These are phyloP conservation scores for Uropetala carovei DNA, from an alignment of 2,888 invertebrate genomes.

Conservation along the genomic window DNA sequence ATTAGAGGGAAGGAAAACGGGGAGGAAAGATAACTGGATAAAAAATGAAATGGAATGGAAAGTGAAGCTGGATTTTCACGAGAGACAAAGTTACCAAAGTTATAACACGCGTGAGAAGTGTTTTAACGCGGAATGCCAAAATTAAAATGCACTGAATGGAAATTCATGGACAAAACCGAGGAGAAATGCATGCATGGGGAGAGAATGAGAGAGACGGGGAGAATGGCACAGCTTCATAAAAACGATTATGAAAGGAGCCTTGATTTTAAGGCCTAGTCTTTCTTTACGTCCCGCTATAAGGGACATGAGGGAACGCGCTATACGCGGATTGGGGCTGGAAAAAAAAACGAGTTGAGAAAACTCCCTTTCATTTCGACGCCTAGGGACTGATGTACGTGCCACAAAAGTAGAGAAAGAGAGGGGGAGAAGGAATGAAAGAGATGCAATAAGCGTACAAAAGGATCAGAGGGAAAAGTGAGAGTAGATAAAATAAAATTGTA, in stretches of 20 bases:
- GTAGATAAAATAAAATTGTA: no score
- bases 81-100: not conserved
- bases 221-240: not conserved
- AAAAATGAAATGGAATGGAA: not conserved
- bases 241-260: not conserved
- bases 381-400: not conserved
- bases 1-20: not conserved
- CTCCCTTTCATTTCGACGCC: not conserved
- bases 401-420: not conserved
- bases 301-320: not conserved
- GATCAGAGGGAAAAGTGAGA: no score
- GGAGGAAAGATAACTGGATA: not conserved
- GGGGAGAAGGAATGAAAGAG: not conserved
- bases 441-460: no score
- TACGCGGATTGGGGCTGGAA: not conserved
- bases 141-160: no score
- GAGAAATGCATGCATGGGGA: no score
- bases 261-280: conserved; percentile 10
- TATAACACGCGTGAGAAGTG: not conserved
- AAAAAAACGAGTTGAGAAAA: not conserved
- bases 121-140: not conserved
- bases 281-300: not conserved
- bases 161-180: no score
- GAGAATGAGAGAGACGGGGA: not conserved
- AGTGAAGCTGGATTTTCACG: not conserved